A percentile compares a stretch with the other conserved stretches of the same genome.
phyloP scores from a whole-genome alignment of 2,797 vertebrate species.

The Ceyx erithaca region DNA sequence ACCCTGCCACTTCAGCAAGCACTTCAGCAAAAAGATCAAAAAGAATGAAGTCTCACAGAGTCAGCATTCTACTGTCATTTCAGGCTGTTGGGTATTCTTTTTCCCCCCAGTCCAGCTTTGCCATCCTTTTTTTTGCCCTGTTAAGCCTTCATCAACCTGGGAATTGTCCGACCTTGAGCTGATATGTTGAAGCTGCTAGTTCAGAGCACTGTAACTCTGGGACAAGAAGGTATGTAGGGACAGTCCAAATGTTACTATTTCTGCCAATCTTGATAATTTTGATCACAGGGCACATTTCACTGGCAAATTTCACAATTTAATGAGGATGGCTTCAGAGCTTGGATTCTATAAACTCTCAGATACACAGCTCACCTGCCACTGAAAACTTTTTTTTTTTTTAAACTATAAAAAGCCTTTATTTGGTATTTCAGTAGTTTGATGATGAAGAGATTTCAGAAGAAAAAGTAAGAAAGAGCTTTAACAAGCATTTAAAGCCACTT shows the following conservation, averaged over 20 bases:
- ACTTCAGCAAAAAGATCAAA: not conserved
- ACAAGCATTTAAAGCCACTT: not conserved
- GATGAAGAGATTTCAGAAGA: not conserved
- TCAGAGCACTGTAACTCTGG: not conserved
- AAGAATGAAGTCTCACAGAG: not conserved
- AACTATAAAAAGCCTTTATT: not conserved
- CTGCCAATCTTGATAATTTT: not conserved
- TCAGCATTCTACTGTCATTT: not conserved
- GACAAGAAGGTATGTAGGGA: not conserved
- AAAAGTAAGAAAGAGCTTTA: not conserved
- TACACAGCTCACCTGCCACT: not conserved
- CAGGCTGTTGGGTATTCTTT: not conserved
- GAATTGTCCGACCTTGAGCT: not conserved
- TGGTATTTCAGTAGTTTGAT: not conserved
- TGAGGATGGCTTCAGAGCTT: not conserved
- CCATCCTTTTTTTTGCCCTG: not conserved
- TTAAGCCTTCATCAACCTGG: not conserved
- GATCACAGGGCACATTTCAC: rapidly evolving
- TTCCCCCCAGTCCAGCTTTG: not conserved
- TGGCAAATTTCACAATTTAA: not conserved
- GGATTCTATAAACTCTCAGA: not conserved
- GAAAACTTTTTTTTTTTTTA: not conserved
- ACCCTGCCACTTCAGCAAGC: not conserved
- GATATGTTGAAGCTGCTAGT: not conserved
- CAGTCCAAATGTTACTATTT: not conserved